A percentile compares a stretch with the other conserved stretches of the same genome.
Evolutionary conservation across 2,797 vertebrate genomes (phyloP).

Genomic region (Squalus acanthias): DNA sequence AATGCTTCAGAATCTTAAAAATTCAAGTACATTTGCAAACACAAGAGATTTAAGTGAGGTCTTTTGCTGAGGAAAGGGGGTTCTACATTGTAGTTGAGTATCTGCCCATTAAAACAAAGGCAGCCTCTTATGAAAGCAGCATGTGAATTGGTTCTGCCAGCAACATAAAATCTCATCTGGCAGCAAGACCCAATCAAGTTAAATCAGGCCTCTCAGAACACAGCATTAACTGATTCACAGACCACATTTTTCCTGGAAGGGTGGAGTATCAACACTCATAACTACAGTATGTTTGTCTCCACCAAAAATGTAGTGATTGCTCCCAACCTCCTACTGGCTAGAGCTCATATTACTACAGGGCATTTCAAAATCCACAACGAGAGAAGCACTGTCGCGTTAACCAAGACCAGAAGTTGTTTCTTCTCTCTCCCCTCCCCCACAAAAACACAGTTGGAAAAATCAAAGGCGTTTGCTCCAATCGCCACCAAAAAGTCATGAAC

Average conservation of each 20-base stretch:
- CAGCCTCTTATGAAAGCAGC: neutral
- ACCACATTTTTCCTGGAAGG: neutral
- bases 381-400: neutral
- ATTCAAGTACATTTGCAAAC: neutral
- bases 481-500: neutral
- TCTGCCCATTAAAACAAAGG: slow-evolving; percentile 19
- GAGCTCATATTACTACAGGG: neutral
- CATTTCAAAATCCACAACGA: neutral
- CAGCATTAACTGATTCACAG: slow-evolving; percentile 24
- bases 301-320: neutral
- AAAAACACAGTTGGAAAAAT: neutral
- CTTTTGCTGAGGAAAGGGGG: neutral
- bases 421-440: neutral
- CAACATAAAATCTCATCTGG: slow-evolving; percentile 2
- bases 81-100: neutral
- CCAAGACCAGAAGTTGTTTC: neutral
- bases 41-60: neutral
- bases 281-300: neutral
- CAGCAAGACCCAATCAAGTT: neutral
- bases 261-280: neutral
- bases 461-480: neutral
- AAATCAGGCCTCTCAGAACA: neutral
- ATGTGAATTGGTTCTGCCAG: neutral
- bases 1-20: neutral
- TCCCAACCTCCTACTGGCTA: neutral